phyloP scores from a whole-genome alignment of 2,888 invertebrate species.

The Metopia argyrocephala region DNA sequence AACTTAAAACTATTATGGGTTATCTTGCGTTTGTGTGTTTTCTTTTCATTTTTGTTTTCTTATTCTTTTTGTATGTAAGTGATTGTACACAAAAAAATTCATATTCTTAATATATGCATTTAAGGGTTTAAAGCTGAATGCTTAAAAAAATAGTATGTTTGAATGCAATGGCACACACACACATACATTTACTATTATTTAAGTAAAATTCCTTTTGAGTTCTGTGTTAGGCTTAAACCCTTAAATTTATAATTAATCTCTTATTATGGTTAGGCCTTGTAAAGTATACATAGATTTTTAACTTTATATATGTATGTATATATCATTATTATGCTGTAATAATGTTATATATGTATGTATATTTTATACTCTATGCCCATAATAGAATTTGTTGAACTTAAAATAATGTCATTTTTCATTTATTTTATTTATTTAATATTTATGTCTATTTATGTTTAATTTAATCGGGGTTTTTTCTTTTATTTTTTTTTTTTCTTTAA shows the following conservation, averaged over 20 bases:
- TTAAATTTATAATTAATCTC: slow-evolving; percentile 44
- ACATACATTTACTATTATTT: background rate
- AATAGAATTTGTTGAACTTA: slow-evolving; percentile 59
- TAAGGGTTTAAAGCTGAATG: slow-evolving; percentile 25
- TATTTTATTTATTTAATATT: slow-evolving; percentile 52
- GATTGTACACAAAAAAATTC: background rate
- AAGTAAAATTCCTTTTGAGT: background rate
- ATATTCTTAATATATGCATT: background rate
- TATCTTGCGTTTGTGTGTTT: slow-evolving; percentile 9
- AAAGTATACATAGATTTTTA: slow-evolving; percentile 9
- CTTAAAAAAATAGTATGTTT: slow-evolving; percentile 1
- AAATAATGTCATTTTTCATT: slow-evolving; percentile 55
- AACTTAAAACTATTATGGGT: slow-evolving; percentile 60
- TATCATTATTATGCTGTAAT: background rate
- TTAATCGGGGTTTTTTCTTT: slow-evolving; percentile 39
- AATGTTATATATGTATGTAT: slow-evolving; percentile 21
- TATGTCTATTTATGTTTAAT: slow-evolving; percentile 55
- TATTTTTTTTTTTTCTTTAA: slow-evolving; percentile 15
- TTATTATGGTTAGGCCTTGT: slow-evolving; percentile 50
- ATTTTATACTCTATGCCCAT: too few species aligned
- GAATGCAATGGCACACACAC: too few species aligned
- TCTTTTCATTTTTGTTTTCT: too few species aligned
- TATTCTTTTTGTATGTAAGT: slow-evolving; percentile 8
- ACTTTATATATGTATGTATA: slow-evolving; percentile 12
- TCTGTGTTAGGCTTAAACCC: slow-evolving; percentile 20